Evolutionary conservation across 1,140 invertebrate genomes (phyloP).

Genomic region (Mercenaria mercenaria): DNA sequence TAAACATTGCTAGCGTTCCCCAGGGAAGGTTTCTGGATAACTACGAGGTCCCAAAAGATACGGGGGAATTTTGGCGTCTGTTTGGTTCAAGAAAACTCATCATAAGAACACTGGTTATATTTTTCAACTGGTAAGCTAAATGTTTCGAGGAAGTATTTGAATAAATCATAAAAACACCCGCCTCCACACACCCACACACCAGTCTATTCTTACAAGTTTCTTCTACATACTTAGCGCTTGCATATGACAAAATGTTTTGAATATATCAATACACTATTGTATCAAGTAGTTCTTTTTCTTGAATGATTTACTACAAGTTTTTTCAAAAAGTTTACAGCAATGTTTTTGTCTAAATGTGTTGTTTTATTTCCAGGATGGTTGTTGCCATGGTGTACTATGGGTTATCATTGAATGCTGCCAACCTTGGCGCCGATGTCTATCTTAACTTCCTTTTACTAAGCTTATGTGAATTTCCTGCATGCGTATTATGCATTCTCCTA

Average conservation of each 20-base stretch:
- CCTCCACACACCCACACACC: too few species aligned
- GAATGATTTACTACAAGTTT: too few species aligned
- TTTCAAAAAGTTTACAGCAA: too few species aligned
- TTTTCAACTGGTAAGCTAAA: slow-evolving; percentile 72
- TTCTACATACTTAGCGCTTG: too few species aligned
- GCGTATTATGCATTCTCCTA: slow-evolving; percentile 60
- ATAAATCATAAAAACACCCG: too few species aligned
- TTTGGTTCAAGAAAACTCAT: slow-evolving; percentile 45
- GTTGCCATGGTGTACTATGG: slow-evolving; percentile 88
- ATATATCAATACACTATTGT: too few species aligned
- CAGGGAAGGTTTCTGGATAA: slow-evolving; percentile 61
- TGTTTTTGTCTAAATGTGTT: too few species aligned
- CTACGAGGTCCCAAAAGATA: background rate
- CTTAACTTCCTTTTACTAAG: slow-evolving; percentile 86
- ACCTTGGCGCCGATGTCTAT: slow-evolving; percentile 80
- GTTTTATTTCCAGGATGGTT: slow-evolving; percentile 70
- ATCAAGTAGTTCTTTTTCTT: too few species aligned
- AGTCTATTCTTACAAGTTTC: too few species aligned
- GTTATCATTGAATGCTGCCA: slow-evolving; percentile 87
- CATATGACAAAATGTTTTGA: too few species aligned
- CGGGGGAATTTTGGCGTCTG: slow-evolving; percentile 51
- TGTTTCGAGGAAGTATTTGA: too few species aligned
- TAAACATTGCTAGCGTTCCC: slow-evolving; percentile 72
- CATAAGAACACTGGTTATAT: slow-evolving; percentile 67
- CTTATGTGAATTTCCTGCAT: slow-evolving; percentile 91